phyloP scores from a whole-genome alignment of 1,140 invertebrate genomes.

The Listronotus oregonensis region DNA sequence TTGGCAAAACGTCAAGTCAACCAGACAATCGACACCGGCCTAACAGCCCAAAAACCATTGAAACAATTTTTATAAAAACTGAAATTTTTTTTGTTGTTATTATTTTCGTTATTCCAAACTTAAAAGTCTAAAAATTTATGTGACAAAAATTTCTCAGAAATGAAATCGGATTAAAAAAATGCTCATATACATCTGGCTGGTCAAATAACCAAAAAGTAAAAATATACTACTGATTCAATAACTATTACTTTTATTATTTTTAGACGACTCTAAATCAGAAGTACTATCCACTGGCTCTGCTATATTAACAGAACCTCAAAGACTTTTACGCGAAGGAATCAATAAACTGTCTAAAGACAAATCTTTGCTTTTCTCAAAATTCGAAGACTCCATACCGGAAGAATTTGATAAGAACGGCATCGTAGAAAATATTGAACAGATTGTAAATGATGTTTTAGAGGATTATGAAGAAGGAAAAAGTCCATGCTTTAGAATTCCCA shows the following conservation, averaged over 20 bases:
- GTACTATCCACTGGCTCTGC: constrained; percentile 1
- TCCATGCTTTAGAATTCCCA: background rate
- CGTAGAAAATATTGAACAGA: background rate
- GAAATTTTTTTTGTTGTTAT: too few species aligned
- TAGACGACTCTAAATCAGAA: constrained; percentile 7
- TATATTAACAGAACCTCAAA: constrained; percentile 10
- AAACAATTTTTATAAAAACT: too few species aligned
- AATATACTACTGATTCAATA: too few species aligned
- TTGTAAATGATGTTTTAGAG: constrained; percentile 4
- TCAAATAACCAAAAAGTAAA: too few species aligned
- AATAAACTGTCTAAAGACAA: constrained; percentile 13
- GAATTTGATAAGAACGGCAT: background rate
- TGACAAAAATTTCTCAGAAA: too few species aligned
- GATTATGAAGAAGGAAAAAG: constrained; percentile 8
- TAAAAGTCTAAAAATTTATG: too few species aligned
- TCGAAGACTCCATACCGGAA: background rate
- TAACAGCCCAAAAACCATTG: too few species aligned
- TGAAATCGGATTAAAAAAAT: too few species aligned
- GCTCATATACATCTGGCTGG: too few species aligned
- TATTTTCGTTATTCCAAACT: too few species aligned
- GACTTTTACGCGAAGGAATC: constrained; percentile 3
- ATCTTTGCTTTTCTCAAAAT: constrained; percentile 15
- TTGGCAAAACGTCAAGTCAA: too few species aligned
- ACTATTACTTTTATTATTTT: constrained; percentile 3
- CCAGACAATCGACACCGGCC: too few species aligned